Percentiles rank a stretch among this genome's conserved stretches.
phyloP scores from a whole-genome alignment of 2,797 vertebrate genomes.

The Iguana delicatissima region DNA sequence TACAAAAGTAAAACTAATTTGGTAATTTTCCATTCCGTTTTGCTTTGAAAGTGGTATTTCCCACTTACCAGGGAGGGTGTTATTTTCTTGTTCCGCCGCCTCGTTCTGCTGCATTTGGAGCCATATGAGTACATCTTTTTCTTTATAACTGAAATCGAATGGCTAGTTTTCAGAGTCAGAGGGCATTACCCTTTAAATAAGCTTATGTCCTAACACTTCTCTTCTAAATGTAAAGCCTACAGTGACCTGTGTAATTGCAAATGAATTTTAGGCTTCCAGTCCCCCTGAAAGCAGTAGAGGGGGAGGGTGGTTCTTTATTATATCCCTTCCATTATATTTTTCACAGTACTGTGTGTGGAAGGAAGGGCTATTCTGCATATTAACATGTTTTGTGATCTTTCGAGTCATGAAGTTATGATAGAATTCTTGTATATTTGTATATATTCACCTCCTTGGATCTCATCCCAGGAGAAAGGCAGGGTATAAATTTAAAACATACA shows the following conservation, averaged over 20 bases:
- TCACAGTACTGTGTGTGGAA: neutral
- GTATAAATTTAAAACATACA: no score
- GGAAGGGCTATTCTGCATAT: neutral
- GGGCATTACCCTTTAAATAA: neutral
- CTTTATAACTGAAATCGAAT: no score
- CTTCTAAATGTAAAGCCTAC: neutral
- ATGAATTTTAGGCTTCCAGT: neutral
- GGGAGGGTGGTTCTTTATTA: neutral
- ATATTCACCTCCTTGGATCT: neutral
- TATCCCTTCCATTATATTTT: neutral
- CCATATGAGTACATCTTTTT: no score
- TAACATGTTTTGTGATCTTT: neutral
- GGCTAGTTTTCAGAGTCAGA: no score
- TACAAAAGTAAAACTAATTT: no score
- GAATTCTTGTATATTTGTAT: no score
- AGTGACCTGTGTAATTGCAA: neutral
- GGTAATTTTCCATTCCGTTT: no score
- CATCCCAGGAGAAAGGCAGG: neutral
- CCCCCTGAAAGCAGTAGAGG: neutral
- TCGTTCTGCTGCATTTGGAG: no score
- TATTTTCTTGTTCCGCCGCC: no score
- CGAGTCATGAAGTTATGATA: neutral
- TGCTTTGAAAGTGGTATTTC: no score
- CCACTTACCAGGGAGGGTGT: no score
- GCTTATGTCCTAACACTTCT: neutral